These are phyloP conservation scores for Tetranychus urticae DNA, from an alignment of 1,140 invertebrate genomes.

Conservation along the genomic window DNA sequence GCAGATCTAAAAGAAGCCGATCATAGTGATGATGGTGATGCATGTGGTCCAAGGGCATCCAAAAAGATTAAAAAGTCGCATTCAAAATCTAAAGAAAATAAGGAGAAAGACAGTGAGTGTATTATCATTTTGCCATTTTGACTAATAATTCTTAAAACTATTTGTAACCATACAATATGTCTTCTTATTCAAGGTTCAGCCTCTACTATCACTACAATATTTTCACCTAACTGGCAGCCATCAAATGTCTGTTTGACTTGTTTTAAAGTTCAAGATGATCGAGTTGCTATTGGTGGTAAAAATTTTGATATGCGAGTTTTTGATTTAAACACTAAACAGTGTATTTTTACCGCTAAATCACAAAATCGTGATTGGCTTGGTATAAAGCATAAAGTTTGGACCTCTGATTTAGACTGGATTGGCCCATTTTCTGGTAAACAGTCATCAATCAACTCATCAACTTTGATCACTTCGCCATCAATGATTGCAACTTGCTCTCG, in stretches of 20 bases:
- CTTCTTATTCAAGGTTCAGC: not conserved
- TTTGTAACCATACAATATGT: too few relatives aligned
- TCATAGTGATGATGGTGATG: too few relatives aligned
- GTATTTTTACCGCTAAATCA: constrained; percentile 8
- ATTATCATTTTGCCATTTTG: too few relatives aligned
- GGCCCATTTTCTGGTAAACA: not conserved
- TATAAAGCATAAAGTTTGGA: not conserved
- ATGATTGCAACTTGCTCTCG: constrained; percentile 8
- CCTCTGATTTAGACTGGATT: constrained; percentile 7
- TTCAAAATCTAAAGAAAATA: not conserved
- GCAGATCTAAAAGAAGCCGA: not conserved
- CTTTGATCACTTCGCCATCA: not conserved
- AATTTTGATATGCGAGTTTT: constrained; percentile 10
- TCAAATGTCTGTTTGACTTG: constrained; percentile 3
- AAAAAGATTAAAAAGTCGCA: not conserved
- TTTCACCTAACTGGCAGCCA: constrained; percentile 3
- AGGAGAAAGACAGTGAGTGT: not conserved
- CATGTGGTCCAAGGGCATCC: not conserved
- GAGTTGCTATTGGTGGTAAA: constrained; percentile 6
- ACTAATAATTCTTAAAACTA: too few relatives aligned
- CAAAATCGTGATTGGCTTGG: constrained; percentile 7
- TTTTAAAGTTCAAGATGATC: constrained; percentile 5
- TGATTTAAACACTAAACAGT: constrained; percentile 8
- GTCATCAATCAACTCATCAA: not conserved
- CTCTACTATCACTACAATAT: not conserved